A percentile compares a stretch with the other conserved stretches of the same genome.
Evolutionary conservation across 2,113 vertebrate species (phyloP).

Genomic region (Xiphophorus hellerii): DNA sequence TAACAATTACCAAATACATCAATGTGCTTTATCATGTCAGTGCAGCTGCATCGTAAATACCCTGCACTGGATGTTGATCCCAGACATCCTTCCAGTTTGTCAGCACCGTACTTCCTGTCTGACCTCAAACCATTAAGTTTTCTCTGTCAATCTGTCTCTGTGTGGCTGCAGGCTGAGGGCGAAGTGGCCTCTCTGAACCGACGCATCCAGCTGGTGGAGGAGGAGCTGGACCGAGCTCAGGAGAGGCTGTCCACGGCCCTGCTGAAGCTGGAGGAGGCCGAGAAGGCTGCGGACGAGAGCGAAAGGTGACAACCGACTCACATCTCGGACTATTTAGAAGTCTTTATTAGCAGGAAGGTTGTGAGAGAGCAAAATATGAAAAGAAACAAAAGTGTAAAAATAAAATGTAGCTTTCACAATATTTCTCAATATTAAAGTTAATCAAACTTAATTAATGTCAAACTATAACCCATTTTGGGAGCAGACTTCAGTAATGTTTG

Average conservation of each 20-base stretch:
- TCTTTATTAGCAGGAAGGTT: neutral
- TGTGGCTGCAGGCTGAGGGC: constrained; percentile 85
- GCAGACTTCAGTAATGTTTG: neutral
- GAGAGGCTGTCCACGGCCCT: constrained; percentile 92
- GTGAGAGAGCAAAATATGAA: neutral
- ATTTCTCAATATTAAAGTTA: neutral
- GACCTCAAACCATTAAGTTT: constrained; percentile 41
- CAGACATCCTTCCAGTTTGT: constrained; percentile 19
- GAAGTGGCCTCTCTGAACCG: constrained; percentile 95
- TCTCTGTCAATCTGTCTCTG: constrained; percentile 5
- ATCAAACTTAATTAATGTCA: neutral
- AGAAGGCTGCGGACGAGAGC: constrained; percentile 94
- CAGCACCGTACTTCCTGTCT: constrained; percentile 24
- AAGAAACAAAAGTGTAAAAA: too few species aligned
- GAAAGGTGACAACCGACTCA: constrained; percentile 83
- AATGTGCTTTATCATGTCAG: neutral
- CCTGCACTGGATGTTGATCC: neutral
- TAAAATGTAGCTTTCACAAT: too few species aligned
- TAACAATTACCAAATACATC: neutral
- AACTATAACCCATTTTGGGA: neutral
- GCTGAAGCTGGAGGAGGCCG: constrained; percentile 96
- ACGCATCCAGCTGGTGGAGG: constrained; percentile 96
- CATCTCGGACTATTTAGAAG: neutral
- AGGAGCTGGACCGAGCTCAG: constrained; percentile 95
- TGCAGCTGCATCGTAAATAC: neutral